Percentiles rank a stretch among this genome's conserved stretches.
These are phyloP conservation scores for Chiroxiphia lanceolata DNA, from an alignment of 2,797 vertebrate genomes.

Conservation along the genomic window DNA sequence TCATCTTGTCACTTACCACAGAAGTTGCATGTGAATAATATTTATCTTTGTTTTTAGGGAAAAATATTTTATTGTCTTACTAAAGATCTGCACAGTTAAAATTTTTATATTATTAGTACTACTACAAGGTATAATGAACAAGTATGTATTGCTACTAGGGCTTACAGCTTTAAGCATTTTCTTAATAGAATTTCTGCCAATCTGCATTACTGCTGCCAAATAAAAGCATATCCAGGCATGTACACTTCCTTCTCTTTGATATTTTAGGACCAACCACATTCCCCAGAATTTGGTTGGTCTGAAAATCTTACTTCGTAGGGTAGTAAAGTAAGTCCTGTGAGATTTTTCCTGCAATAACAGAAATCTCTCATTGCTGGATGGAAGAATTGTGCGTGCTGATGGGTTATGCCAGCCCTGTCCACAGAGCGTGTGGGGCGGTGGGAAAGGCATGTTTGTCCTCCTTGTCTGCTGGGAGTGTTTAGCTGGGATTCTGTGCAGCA, in stretches of 20 bases:
- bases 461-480: neutral
- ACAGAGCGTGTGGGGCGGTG: accelerated
- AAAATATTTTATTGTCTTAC: neutral
- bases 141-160: neutral
- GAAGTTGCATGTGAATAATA: neutral
- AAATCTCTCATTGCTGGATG: accelerated
- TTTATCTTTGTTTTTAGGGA: neutral
- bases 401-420: neutral
- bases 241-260: neutral
- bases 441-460: neutral
- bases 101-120: neutral
- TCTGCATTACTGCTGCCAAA: neutral
- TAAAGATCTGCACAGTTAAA: neutral
- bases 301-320: neutral
- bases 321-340: neutral
- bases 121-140: neutral
- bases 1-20: neutral
- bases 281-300: neutral
- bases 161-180: neutral
- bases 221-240: neutral
- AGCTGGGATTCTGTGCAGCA: neutral
- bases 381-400: neutral
- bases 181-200: neutral
- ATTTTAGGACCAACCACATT: neutral
- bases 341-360: neutral